phyloP scores from a whole-genome alignment of 2,888 invertebrate genomes.

The Drosophila longiperda region DNA sequence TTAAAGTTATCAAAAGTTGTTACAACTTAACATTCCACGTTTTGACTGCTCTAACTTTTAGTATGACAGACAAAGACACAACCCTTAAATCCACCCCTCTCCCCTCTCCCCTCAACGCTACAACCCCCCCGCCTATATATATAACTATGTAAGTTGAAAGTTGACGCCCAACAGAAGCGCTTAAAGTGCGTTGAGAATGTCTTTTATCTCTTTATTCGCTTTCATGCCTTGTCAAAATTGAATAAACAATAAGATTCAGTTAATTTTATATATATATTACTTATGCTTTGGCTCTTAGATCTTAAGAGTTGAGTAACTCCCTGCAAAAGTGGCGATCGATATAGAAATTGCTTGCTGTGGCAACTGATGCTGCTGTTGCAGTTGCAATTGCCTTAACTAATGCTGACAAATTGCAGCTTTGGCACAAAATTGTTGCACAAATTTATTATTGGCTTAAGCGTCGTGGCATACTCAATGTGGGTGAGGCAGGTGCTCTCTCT shows the following conservation, averaged over 20 bases:
- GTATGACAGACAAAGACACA: slow-evolving; percentile 12
- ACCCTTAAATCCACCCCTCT: not conserved
- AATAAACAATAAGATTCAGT: slow-evolving; percentile 48
- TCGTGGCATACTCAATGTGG: slow-evolving; percentile 40
- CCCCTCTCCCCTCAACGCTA: not conserved
- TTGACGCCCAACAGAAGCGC: slow-evolving; percentile 4
- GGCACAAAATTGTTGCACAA: slow-evolving; percentile 71
- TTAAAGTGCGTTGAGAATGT: slow-evolving; percentile 16
- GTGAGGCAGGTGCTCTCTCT: slow-evolving; percentile 26
- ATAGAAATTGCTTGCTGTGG: slow-evolving; percentile 12
- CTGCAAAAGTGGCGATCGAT: slow-evolving; percentile 28
- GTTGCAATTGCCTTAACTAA: slow-evolving; percentile 50
- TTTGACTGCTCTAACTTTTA: slow-evolving; percentile 63
- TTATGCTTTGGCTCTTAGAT: slow-evolving; percentile 13
- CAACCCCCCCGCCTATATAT: not conserved
- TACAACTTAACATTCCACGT: slow-evolving; percentile 67
- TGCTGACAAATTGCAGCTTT: slow-evolving; percentile 79
- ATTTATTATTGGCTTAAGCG: slow-evolving; percentile 76
- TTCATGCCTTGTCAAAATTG: slow-evolving; percentile 42
- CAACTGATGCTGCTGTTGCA: slow-evolving; percentile 13
- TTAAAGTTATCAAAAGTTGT: slow-evolving; percentile 59
- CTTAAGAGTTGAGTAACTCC: not conserved
- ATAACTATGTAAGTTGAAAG: slow-evolving; percentile 15
- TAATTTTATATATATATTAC: slow-evolving; percentile 58
- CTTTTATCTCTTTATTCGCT: slow-evolving; percentile 47